Base-by-base conservation (phyloP, 2,113 vertebrate species). In the Notothenia rossii region DNA sequence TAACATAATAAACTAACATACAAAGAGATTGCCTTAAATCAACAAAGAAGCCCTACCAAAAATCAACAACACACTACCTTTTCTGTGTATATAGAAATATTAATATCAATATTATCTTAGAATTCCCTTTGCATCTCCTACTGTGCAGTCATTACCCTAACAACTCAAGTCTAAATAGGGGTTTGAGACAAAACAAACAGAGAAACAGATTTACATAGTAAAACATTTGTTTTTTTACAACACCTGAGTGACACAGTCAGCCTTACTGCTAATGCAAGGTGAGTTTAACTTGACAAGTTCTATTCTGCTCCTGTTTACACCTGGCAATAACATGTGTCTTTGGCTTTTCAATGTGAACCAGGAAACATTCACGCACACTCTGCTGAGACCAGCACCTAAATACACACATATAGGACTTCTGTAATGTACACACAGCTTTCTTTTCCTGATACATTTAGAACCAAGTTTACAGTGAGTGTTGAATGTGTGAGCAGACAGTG, bases 401-500 rank as follows among this genome's bases (percentile, higher is more conserved):
- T 56, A 59, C 2, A 59, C 12, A 70, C 56, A 65, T 25, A 53
- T 5, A 10, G 54, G 2, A 56, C 11, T 36, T 25, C 33, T 22
- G 36, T 60, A 13, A 46, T 51, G 5, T 79, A 14, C 9, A 54
- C 10, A 17, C 61, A 20, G 8, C 6, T 63, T 51, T 59, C n/a
- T 45, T 17, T 51, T 53, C 12, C 36, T 68, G 9, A 68, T 22
- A 49, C 22, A 68, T 14, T 54, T 10, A 68, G 45, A 70, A 29
- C 18, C 53, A 53, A 54, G 10, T n/a, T 49, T 49, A 58, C 65
- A 65, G 75, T 73, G 68, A 64, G 56, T 59, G 68, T 62, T 70
- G 50, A 22, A 72, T 59, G 59, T 81, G 50, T 72, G 45, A 75
- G 78, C 65, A 83, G 67, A 90, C 80, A 82, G n/a, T 81, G 83